These are phyloP conservation scores for Leptestheria dahalacensis DNA, from an alignment of 1,140 invertebrate species.

Conservation along the genomic window DNA sequence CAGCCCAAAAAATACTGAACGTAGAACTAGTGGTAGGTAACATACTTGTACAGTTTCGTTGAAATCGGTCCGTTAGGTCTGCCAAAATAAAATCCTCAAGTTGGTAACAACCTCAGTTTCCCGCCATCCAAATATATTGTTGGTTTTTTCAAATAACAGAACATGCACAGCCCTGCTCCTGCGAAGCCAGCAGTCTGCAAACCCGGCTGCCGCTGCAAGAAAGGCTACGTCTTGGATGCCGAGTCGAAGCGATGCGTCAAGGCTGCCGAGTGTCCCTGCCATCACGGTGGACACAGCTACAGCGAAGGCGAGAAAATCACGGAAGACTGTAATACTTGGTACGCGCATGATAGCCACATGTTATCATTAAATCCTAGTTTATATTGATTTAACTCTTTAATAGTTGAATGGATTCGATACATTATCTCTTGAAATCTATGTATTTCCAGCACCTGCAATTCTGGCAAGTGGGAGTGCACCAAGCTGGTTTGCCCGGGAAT, in stretches of 20 bases:
- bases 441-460: conserved; percentile 33
- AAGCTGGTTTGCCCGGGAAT: conserved; percentile 36
- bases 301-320: conserved; percentile 54
- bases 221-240: conserved; percentile 54
- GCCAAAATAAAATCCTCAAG: too few relatives aligned
- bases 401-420: conserved; percentile 5
- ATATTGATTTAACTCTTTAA: conserved; percentile 1
- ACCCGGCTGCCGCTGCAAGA: conserved; percentile 59
- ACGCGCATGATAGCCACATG: conserved; percentile 20
- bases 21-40: too few relatives aligned
- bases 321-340: conserved; percentile 72
- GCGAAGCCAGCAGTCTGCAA: conserved; percentile 41
- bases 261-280: conserved; percentile 60
- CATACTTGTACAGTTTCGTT: too few relatives aligned
- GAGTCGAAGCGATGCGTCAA: conserved; percentile 48
- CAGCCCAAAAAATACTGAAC: too few relatives aligned
- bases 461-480: conserved; percentile 29
- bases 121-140: too few relatives aligned
- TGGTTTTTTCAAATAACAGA: too few relatives aligned
- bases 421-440: conserved; percentile 13
- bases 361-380: conserved; percentile 1
- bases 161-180: conserved; percentile 45
- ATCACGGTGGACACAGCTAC: conserved; percentile 70
- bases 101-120: conserved; percentile 16
- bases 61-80: too few relatives aligned